Base-by-base conservation (phyloP, 2,797 vertebrate species). In the Sphenodon punctatus region DNA sequence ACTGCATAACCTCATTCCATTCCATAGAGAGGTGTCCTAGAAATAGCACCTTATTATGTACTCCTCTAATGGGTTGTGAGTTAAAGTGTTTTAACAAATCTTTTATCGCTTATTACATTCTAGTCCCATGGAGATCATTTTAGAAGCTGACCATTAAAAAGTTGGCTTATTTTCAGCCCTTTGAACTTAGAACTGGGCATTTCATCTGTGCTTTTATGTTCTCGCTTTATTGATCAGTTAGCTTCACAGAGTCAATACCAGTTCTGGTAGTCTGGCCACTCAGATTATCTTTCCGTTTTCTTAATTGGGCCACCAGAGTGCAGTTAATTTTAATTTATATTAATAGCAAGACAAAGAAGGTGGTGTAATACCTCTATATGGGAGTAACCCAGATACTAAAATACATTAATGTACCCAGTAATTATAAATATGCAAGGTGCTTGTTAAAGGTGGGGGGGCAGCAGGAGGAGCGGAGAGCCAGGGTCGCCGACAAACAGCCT, bases 301-400 rank as follows among this genome's bases (percentile, higher is more conserved):
- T 76, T 93, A 94, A 94, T 87, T 94, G 86, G 85, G 79, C 80
- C 91, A 83, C 87, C 30, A 46, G 88, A 69, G 80, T 79, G 59
- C 3, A 13, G 78, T 93, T 94, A 90, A 86, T 92, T 93, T 94
- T 92, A 81, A 64, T 93, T 90, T 93, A 84, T 89, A 69, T 82
- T 65, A 84, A 82, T 45, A 82, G 23, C 42, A 84, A 87, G 79
- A 70, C 74, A 87, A 76, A 81, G 79, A 68, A 84, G n/a, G 27
- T 45, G 68, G 74, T 78, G 75, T 74, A 67, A 74, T 75, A 34
- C 25, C 68, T 89, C 72, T 86, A 20, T 80, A 66, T 68, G 73
- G 75, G 68, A 78, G 53, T 87, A 84, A 67, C 13, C 51, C 32
- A 0, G 0, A 16, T 53, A 66, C 51, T 84, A 64, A 88, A 91